Percentiles rank a stretch among this genome's conserved stretches.
Conservation (phyloP, 2,888 invertebrate genomes). For the Thymelicus sylvestris region DNA sequence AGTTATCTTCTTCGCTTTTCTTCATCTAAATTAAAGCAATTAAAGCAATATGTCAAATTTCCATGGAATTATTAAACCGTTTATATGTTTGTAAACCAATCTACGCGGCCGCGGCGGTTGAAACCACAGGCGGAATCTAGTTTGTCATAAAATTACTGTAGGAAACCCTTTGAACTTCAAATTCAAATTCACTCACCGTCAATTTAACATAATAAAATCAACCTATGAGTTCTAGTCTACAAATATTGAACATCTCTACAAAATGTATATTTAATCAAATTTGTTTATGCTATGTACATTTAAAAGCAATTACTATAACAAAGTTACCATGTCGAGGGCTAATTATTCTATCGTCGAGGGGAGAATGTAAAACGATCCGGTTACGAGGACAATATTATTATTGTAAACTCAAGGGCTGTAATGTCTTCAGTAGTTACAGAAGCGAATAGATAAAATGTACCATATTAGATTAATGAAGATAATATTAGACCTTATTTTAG, state of each 20-base stretch:
- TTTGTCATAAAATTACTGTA: too few relatives aligned
- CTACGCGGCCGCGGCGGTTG: too few relatives aligned
- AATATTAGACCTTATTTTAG: too few relatives aligned
- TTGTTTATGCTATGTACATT: constrained; percentile 31
- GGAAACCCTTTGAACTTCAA: too few relatives aligned
- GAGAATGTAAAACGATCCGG: constrained; percentile 31
- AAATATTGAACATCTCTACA: background rate
- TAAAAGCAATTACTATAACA: constrained; percentile 34
- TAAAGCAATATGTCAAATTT: too few relatives aligned
- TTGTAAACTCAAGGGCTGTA: constrained; percentile 5
- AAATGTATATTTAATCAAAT: constrained; percentile 22
- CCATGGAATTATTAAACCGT: too few relatives aligned
- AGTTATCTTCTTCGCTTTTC: too few relatives aligned
- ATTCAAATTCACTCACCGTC: too few relatives aligned
- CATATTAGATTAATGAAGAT: too few relatives aligned
- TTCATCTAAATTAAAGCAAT: too few relatives aligned
- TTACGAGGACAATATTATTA: constrained; percentile 15
- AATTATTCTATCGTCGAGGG: constrained; percentile 20
- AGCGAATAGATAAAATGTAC: background rate
- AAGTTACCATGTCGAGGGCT: constrained; percentile 24
- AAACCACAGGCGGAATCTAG: too few relatives aligned
- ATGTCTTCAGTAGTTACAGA: background rate
- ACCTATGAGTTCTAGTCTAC: background rate
- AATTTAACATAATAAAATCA: background rate
- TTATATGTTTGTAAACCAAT: too few relatives aligned